Base-by-base conservation (phyloP, 2,797 vertebrate species). In the Urosaurus nigricauda region DNA sequence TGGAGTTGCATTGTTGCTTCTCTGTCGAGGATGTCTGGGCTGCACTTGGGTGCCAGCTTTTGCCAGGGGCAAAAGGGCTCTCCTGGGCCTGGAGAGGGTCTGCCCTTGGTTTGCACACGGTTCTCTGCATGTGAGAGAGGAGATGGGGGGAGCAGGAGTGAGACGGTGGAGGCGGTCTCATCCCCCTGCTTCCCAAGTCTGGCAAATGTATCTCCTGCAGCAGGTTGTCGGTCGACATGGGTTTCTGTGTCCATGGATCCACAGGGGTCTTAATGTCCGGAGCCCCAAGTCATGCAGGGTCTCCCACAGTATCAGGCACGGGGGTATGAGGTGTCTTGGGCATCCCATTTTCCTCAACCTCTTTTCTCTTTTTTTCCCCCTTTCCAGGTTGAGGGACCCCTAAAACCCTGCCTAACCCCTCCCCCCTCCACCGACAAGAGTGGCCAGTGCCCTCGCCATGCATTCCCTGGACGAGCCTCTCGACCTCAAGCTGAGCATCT, bases 381-480 rank as follows among this genome's bases (percentile, higher is more conserved):
- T 29, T 29, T 32, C 0, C 65, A 89, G 88, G 70, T 26, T 65
- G 78, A n/a, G 21, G 21, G 32, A 14, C 37, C 43, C 9, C 40
- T 51, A 0, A 47, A 47, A 5, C 29, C 14, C 5, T 3, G 3
- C 32, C 26, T 19, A 43, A 43, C 5, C 32, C n/a, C 12, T 2
- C 8, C 1, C 58, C 37, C 68, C 29, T 73, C 35, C 60, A 8
- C 73, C 40, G 70, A 81, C 92, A 87, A 87, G 90, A 58, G 5
- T 94, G 92, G 87, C 73, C 37, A 12, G 29, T 14, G 2, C 43
- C 37, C 87, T 6, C n/a, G 63, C 84, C 96, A 99, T 99, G 98
- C 97, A 99, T 94, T 98, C 98, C 51, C 84, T 98, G 96, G 98
- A 99, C 75, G 98, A 99, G 95, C 98, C 98, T 2, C 96, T 99